These are phyloP conservation scores for Neogobius melanostomus DNA, from an alignment of 2,113 vertebrate species.

Conservation along the genomic window DNA sequence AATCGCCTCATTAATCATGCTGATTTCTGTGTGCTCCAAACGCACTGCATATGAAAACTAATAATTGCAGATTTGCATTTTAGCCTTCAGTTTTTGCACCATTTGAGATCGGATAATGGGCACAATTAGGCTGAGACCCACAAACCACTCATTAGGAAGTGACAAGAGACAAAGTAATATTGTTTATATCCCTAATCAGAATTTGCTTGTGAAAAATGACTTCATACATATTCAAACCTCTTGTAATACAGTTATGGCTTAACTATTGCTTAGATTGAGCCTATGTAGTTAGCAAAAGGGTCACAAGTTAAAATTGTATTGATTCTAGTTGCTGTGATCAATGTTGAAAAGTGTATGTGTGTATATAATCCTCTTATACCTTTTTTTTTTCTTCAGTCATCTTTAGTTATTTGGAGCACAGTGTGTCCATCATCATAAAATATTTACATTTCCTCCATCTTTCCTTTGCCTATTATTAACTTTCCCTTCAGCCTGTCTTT, in stretches of 20 bases:
- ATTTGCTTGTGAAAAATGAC: background rate
- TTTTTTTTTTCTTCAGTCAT: no score
- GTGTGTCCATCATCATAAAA: background rate
- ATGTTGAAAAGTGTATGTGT: no score
- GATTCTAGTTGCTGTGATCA: background rate
- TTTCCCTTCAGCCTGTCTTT: background rate
- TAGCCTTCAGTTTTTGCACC: slow-evolving; percentile 31
- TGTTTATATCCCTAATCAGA: slow-evolving; percentile 9
- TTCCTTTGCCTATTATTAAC: background rate
- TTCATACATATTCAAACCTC: slow-evolving; percentile 15
- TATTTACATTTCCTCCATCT: background rate
- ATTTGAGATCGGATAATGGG: slow-evolving; percentile 47
- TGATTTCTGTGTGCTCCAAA: slow-evolving; percentile 54
- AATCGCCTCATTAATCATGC: slow-evolving; percentile 67
- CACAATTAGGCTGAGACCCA: slow-evolving; percentile 26
- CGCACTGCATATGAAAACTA: slow-evolving; percentile 46
- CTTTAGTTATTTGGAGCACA: no score
- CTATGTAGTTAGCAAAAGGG: no score
- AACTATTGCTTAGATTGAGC: slow-evolving; percentile 29
- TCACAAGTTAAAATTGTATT: background rate
- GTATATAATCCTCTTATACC: no score
- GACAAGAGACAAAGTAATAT: slow-evolving; percentile 1
- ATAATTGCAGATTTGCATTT: slow-evolving; percentile 47
- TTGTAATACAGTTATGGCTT: slow-evolving; percentile 9
- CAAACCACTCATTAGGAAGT: slow-evolving; percentile 27